Base-by-base conservation (phyloP, 2,113 vertebrate species). In the Isurus oxyrinchus region DNA sequence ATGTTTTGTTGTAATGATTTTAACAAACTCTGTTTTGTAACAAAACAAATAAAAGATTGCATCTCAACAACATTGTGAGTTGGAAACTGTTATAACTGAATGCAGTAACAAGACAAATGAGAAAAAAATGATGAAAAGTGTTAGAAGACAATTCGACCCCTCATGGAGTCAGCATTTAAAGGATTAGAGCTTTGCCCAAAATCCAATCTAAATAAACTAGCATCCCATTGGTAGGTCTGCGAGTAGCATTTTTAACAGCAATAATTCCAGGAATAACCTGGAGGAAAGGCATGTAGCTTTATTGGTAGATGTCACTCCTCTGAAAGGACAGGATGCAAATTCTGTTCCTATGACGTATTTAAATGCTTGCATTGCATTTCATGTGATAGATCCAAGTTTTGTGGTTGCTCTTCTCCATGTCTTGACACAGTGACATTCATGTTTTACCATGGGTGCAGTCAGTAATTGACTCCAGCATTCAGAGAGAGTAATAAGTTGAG, bases 331-430 rank as follows among this genome's bases (percentile, higher is more conserved):
- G 8, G 67, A 76, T 55, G 49, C 2, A 72, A 53, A 31, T 95
- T 95, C 11, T 31, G 66, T 55, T 35, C 76, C 25, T 95, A 10
- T 35, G 16, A 31, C 13, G 13, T 53, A 61, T n/a, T 63, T 63
- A 40, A 63, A 63, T 94, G 31, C 53, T 16, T 57, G 13, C 97
- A 96, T 96, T 97, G 96, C 97, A 97, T 97, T 97, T 97, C 14
- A 35, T 61, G 53, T 91, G 2, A 16, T 4, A 16, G 27, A n/a
- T 97, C 97, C 97, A 96, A 97, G 97, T 97, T 97, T 97, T 96
- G 96, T 97, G 96, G 72, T 96, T 96, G 96, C 97, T 97, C 81
- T 96, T 97, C 96, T 86, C 96, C 97, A 1, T 96, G 96, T 57
- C 16, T 61, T 94, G 31, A 23, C 35, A 63, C 16, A 93, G 31